A percentile compares a stretch with the other conserved stretches of the same genome.
These are phyloP conservation scores for Stercorarius parasiticus DNA, from an alignment of 2,113 vertebrate species.

Conservation along the genomic window DNA sequence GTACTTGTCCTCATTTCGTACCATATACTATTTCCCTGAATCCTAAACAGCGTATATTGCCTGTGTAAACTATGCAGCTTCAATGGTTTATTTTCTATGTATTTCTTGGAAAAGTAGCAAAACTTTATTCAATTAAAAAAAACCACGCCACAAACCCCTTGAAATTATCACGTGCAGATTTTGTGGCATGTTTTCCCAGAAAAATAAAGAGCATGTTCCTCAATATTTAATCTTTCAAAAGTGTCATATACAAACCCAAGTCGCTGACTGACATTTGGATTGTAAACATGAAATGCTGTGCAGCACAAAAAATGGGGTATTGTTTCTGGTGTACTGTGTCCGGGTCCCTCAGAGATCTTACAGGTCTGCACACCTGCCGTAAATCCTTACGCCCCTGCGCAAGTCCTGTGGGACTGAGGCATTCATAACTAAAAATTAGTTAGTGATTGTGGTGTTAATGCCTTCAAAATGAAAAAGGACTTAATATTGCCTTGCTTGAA, in stretches of 20 bases:
- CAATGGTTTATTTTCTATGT: not conserved
- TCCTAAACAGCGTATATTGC: not conserved
- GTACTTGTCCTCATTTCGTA: not conserved
- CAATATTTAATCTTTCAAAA: not conserved
- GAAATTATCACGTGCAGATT: not conserved
- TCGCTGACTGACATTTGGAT: not conserved
- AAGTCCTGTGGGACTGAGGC: not conserved
- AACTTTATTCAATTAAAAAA: not conserved
- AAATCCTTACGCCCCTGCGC: not conserved
- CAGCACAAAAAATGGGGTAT: not conserved
- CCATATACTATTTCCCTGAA: not conserved
- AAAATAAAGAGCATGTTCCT: not conserved
- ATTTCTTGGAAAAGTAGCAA: not conserved
- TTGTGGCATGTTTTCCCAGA: not conserved
- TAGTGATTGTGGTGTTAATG: not conserved
- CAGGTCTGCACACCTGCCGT: not conserved
- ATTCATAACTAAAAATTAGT: not conserved
- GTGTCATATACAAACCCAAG: not conserved
- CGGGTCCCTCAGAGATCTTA: not conserved
- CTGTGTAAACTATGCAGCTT: not conserved
- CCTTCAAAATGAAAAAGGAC: slow-evolving; percentile 18
- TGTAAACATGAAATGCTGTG: not conserved
- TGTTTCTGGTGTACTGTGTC: not conserved
- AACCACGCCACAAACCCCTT: not conserved
- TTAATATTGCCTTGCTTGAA: not conserved